Evolutionary conservation across 2,797 vertebrate genomes (phyloP).

Genomic region (Typhlichthys eigenmanni): DNA sequence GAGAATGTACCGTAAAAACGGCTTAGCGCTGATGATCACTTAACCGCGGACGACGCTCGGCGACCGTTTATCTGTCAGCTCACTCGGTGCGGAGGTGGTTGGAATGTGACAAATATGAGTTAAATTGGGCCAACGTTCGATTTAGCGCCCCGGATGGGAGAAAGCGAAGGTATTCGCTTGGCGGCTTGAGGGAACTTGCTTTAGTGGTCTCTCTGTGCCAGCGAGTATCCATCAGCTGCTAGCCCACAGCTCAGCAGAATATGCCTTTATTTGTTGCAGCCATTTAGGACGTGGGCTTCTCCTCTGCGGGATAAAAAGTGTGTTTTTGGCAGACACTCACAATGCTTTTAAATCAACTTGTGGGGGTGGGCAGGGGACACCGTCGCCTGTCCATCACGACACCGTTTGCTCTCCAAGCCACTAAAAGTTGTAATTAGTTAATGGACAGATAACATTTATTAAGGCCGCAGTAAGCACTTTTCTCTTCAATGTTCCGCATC

Average conservation of each 20-base stretch:
- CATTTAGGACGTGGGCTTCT: conserved; percentile 42
- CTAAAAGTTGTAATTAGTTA: conserved; percentile 84
- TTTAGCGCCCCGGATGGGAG: conserved; percentile 37
- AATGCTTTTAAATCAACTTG: conserved; percentile 76
- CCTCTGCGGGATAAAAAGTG: conserved; percentile 30
- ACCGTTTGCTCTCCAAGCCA: conserved; percentile 59
- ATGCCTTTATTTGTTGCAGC: conserved; percentile 50
- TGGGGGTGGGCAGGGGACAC: conserved; percentile 38
- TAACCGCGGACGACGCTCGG: conserved; percentile 16
- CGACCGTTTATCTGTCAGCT: conserved; percentile 22
- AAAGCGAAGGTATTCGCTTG: conserved; percentile 48
- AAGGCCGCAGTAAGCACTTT: conserved; percentile 75
- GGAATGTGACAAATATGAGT: conserved; percentile 16
- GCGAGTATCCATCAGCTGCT: conserved; percentile 46
- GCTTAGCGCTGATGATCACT: conserved; percentile 23
- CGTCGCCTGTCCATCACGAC: conserved; percentile 50
- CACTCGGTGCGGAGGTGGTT: conserved; percentile 15
- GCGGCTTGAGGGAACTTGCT: conserved; percentile 33
- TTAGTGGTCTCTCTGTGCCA: conserved; percentile 41
- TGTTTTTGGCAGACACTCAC: conserved; percentile 62
- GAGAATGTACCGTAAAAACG: conserved; percentile 11
- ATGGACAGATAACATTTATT: conserved; percentile 83
- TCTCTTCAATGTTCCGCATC: conserved; percentile 48
- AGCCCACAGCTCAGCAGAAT: conserved; percentile 54
- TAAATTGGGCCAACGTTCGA: conserved; percentile 5